Percentiles rank a stretch among this genome's conserved stretches.
Evolutionary conservation across 92 coral and sea anemone genomes (phyloP).

Genomic region (Porites rus): DNA sequence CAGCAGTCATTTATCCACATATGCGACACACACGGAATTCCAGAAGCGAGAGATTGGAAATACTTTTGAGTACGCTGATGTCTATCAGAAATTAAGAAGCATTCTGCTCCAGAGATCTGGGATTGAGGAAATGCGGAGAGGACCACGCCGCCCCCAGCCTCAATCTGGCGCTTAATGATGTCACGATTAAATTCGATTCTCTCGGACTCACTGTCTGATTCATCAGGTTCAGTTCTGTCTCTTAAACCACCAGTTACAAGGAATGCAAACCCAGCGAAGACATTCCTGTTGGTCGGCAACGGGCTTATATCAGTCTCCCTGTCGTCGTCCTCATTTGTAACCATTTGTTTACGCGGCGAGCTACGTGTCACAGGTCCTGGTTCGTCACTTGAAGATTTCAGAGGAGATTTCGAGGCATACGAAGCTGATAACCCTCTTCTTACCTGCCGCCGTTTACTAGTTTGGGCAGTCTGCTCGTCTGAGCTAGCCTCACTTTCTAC

Average conservation of each 20-base stretch:
- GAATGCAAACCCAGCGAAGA: constrained; percentile 93
- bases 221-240: constrained; percentile 41
- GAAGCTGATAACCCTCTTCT: constrained; percentile 58
- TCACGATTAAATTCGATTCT: constrained; percentile 71
- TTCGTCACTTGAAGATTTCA: constrained; percentile 1
- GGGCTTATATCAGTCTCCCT: constrained; percentile 3
- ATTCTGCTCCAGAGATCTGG: constrained; percentile 71
- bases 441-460: constrained; percentile 48
- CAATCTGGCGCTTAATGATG: constrained; percentile 75
- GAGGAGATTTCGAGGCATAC: constrained; percentile 44
- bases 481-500: constrained; percentile 58
- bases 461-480: constrained; percentile 50
- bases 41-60: constrained; percentile 88
- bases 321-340: constrained; percentile 16
- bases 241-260: constrained; percentile 78
- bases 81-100: constrained; percentile 80
- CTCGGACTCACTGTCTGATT: constrained; percentile 86
- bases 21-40: constrained; percentile 92
- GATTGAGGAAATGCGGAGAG: constrained; percentile 72
- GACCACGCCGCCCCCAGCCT: constrained; percentile 93
- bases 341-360: constrained; percentile 68
- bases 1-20: constrained; percentile 88
- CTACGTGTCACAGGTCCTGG: constrained; percentile 42
- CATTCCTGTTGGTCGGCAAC: constrained; percentile 69
- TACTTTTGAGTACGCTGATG: constrained; percentile 91